Conservation (phyloP, 2,888 invertebrate species). For the Papilio protenor region DNA sequence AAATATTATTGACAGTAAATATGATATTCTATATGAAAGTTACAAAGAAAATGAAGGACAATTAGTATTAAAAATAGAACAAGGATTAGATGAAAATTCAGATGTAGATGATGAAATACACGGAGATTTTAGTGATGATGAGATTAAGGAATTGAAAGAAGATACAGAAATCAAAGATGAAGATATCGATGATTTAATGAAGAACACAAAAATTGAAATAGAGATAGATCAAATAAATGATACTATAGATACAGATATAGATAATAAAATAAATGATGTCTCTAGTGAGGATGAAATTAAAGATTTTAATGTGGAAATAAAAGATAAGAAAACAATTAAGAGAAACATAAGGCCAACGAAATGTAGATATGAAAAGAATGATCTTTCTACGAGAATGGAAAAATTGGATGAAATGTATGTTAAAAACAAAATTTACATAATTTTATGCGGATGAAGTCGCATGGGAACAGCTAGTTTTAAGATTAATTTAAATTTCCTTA, state of each 20-base stretch:
- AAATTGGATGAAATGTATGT: conserved; percentile 48
- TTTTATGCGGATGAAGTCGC: too few species aligned
- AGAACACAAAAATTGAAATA: not conserved
- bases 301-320: not conserved
- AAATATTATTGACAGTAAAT: not conserved
- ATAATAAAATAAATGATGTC: too few species aligned
- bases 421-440: too few species aligned
- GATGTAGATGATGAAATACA: conserved; percentile 15
- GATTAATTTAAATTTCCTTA: too few species aligned
- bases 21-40: not conserved
- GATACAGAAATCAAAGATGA: conserved; percentile 36
- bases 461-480: too few species aligned
- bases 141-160: conserved; percentile 3
- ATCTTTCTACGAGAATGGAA: conserved; percentile 40
- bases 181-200: conserved; percentile 29
- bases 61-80: conserved; percentile 2
- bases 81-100: not conserved
- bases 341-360: too few species aligned
- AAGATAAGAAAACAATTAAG: too few species aligned
- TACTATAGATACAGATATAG: conserved; percentile 34
- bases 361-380: conserved; percentile 23
- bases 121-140: conserved; percentile 24
- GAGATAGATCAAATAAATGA: conserved; percentile 33
- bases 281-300: too few species aligned
- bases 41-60: not conserved